Evolutionary conservation across 2,797 vertebrate species (phyloP).

Genomic region (Peromyscus aztecus): DNA sequence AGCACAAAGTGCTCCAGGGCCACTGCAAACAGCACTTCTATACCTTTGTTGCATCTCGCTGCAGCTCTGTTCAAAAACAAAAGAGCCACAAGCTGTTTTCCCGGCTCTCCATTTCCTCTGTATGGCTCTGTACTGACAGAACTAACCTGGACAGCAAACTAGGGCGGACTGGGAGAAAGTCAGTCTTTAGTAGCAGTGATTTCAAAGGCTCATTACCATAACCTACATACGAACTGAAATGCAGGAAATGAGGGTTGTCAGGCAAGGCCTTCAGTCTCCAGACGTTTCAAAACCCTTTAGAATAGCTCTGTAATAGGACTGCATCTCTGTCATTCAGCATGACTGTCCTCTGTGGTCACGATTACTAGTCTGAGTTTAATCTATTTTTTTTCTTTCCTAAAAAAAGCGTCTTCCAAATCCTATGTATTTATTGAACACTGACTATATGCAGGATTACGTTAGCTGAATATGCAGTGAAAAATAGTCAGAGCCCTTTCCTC

Average conservation of each 20-base stretch:
- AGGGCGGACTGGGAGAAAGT: conserved; percentile 7
- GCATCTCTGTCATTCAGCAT: not conserved
- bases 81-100: conserved; percentile 20
- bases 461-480: conserved; percentile 14
- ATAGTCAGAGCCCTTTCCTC: not conserved
- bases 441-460: not conserved
- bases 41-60: conserved; percentile 98
- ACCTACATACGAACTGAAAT: conserved; percentile 27
- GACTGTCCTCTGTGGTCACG: not conserved
- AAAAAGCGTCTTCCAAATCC: conserved; percentile 25
- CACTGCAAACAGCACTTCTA: conserved; percentile 96
- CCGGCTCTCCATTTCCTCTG: not conserved
- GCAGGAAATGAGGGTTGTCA: not conserved
- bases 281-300: not conserved
- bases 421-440: conserved; percentile 26
- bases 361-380: not conserved
- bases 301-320: not conserved
- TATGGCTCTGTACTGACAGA: not conserved
- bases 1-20: conserved; percentile 97
- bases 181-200: conserved; percentile 25
- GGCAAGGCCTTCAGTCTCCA: not conserved
- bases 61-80: conserved; percentile 90
- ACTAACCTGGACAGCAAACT: not conserved
- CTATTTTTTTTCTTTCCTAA: not conserved
- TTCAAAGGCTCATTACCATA: conserved; percentile 6